phyloP scores from a whole-genome alignment of 2,888 invertebrate species.

The Enoplolaimus lenunculus region DNA sequence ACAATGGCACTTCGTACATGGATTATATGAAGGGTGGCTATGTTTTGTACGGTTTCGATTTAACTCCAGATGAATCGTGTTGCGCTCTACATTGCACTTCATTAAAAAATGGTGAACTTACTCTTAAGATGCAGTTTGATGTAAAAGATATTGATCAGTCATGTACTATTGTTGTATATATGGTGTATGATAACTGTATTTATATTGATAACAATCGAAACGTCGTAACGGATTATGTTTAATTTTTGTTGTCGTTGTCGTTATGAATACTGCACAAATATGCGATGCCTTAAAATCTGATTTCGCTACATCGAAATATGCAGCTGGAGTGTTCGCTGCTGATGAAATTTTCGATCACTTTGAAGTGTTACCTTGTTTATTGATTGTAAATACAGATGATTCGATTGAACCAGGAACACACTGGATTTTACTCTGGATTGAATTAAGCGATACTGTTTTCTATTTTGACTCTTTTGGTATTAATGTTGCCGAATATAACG shows the following conservation, averaged over 20 bases:
- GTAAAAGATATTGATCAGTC: slow-evolving; percentile 4
- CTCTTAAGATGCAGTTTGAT: not conserved
- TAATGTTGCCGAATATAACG: not conserved
- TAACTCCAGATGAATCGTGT: slow-evolving; percentile 6
- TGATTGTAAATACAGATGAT: not conserved
- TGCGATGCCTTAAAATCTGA: too few species aligned
- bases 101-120: not conserved
- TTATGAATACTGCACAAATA: too few species aligned
- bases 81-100: not conserved
- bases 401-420: not conserved
- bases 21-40: slow-evolving; percentile 4
- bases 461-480: not conserved
- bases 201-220: slow-evolving; percentile 1
- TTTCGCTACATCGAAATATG: too few species aligned
- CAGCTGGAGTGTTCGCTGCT: too few species aligned
- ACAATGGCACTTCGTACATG: not conserved
- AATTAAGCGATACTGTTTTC: not conserved
- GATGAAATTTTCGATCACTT: too few species aligned
- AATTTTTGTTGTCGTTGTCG: too few species aligned
- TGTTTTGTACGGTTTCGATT: slow-evolving; percentile 3
- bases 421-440: slow-evolving; percentile 7
- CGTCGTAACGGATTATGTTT: not conserved
- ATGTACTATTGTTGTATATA: slow-evolving; percentile 2
- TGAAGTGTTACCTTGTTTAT: not conserved
- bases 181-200: slow-evolving; percentile 1